Evolutionary conservation across 2,113 vertebrate genomes (phyloP).

Genomic region (Hyperopisus bebe): DNA sequence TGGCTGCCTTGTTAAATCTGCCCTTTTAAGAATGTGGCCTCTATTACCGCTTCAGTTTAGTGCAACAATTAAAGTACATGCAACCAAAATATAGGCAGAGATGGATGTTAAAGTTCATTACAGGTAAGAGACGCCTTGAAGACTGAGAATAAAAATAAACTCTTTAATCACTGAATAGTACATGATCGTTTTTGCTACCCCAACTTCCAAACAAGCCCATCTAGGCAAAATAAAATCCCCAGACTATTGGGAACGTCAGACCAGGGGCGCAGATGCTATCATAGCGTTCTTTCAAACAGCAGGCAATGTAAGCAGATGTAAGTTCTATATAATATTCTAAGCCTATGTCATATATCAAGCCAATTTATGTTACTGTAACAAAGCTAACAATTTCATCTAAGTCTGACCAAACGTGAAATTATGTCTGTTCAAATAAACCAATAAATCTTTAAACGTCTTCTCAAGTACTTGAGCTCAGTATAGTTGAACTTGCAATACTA

Average conservation of each 20-base stretch:
- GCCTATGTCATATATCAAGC: not conserved
- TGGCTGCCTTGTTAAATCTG: not conserved
- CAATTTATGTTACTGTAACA: not conserved
- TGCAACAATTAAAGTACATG: not conserved
- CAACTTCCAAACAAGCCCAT: not conserved
- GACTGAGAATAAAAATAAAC: not conserved
- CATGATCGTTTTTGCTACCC: not conserved
- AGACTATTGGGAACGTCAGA: not conserved
- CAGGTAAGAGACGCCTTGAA: not conserved
- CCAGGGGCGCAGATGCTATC: not conserved
- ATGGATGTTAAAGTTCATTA: not conserved
- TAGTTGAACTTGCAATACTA: not conserved
- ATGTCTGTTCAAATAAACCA: not conserved
- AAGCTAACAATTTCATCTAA: not conserved
- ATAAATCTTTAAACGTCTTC: not conserved
- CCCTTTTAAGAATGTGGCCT: not conserved
- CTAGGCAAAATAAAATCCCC: not conserved
- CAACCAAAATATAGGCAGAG: not conserved
- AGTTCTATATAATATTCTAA: not conserved
- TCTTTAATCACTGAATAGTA: not conserved
- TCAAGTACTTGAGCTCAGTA: not conserved
- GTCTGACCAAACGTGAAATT: not conserved
- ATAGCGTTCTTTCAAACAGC: not conserved
- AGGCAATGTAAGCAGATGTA: not conserved
- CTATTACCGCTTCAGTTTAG: not conserved